Evolutionary conservation across 2,888 invertebrate genomes (phyloP), one percentile per base, ranked within the genome.

Genomic region (Trissoscelio sp.): DNA sequence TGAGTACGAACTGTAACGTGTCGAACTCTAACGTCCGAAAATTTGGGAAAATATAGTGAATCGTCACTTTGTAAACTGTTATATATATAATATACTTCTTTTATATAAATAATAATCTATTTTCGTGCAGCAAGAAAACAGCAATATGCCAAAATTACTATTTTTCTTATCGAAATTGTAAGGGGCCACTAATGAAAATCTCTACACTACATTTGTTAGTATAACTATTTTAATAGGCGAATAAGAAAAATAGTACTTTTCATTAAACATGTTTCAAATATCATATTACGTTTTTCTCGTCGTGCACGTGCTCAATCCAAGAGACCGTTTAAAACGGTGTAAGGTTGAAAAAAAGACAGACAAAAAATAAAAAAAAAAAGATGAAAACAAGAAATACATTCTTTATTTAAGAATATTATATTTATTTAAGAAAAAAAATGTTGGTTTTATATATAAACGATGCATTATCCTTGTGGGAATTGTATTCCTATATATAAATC

Each of bases 231-330:
- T 16, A 44, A 14, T 34, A 37, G 3, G 14, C 5, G 39, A 53
- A 5, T 28, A 75, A 75, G 75, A 67, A 75, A 75, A 75, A 75
- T 75, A 75, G 75, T 67, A 67, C 22, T 67, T 75, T 67, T 42
- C n/a, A 39, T n/a, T n/a, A n/a, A n/a, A n/a, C n/a, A 18, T 34
- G 31, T n/a, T 64, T 28, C n/a, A n/a, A n/a, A 57, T 16, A 64
- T 73, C 44, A 57, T 24, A 20, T 42, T 28, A 28, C n/a, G 46
- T 42, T 75, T 74, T 57, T 62, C 24, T 57, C 18, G 24, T 48
- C 48, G 14, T 31, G 73, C 57, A 55, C 66, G 12, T 20, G 58
- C 58, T 67, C 66, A 75, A 75, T 75, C 75, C 75, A 75, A 75
- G 67, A 75, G 24, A 51, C 12, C 9, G 2, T 42, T 22, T 39